Conservation (phyloP, 2,113 vertebrate species). For the Stegostoma tigrinum region DNA sequence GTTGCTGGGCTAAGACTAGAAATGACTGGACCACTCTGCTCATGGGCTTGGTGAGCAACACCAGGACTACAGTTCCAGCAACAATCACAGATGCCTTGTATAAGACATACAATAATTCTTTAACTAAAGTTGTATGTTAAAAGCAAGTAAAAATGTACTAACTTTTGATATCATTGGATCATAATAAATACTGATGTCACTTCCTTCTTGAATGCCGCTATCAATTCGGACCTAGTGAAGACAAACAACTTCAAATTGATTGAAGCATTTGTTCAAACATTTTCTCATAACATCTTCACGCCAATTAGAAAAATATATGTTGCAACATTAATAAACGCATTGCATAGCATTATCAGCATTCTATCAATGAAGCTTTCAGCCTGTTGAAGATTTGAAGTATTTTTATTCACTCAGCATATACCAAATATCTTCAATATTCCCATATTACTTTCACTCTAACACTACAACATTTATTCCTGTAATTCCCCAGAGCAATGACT, state of each 20-base stretch:
- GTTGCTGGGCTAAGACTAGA: no score
- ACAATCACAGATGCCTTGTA: background rate
- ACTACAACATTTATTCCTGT: conserved; percentile 37
- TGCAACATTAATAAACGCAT: no score
- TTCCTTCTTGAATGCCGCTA: conserved; percentile 93
- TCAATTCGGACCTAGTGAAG: conserved; percentile 81
- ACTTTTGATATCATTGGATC: conserved; percentile 99
- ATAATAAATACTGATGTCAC: conserved; percentile 98
- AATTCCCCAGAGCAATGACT: conserved; percentile 48
- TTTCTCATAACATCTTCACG: background rate
- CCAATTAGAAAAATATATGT: background rate
- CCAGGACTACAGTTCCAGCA: no score
- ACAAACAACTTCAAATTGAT: conserved; percentile 27
- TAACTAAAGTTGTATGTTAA: background rate
- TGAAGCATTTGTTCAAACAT: background rate
- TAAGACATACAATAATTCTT: background rate
- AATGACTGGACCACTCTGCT: no score
- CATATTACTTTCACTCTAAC: conserved; percentile 14
- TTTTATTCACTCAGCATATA: conserved; percentile 14
- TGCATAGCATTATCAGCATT: background rate
- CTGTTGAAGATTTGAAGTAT: background rate
- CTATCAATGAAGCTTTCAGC: background rate
- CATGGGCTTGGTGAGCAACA: no score
- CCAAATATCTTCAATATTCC: conserved; percentile 25
- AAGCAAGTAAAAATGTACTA: conserved; percentile 46